Evolutionary conservation across 2,113 vertebrate genomes (phyloP).

Genomic region (Anhinga rufa): DNA sequence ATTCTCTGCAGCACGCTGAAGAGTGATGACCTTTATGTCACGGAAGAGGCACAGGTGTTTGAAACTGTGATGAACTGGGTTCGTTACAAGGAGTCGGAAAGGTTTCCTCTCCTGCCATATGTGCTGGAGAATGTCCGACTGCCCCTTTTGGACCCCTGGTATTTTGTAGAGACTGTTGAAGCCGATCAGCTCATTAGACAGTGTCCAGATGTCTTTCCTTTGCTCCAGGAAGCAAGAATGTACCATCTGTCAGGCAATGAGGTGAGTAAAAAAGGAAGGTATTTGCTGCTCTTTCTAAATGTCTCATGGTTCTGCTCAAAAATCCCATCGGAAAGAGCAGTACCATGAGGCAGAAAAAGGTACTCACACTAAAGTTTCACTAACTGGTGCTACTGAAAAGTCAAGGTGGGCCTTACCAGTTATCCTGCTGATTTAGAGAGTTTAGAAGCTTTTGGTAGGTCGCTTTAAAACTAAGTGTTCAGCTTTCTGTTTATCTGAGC

Average conservation of each 20-base stretch:
- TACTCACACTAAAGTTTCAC: neutral
- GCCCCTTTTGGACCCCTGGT: conserved; percentile 90
- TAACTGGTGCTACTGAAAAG: neutral
- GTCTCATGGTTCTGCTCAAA: neutral
- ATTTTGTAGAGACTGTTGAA: conserved; percentile 93
- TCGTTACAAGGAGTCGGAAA: conserved; percentile 72
- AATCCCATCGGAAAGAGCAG: neutral
- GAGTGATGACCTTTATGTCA: conserved; percentile 86
- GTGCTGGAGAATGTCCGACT: conserved; percentile 84
- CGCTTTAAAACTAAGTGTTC: neutral
- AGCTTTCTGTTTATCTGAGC: neutral
- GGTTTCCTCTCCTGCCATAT: conserved; percentile 71
- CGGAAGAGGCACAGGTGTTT: conserved; percentile 87
- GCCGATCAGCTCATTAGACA: conserved; percentile 83
- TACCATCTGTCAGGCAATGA: conserved; percentile 93
- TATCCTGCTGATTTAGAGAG: neutral
- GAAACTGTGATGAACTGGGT: conserved; percentile 90
- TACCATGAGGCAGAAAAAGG: neutral
- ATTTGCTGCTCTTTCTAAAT: neutral
- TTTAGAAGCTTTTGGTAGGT: neutral
- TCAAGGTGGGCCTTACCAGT: neutral
- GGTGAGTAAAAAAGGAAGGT: conserved; percentile 71
- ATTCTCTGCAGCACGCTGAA: conserved; percentile 80
- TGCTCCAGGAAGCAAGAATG: conserved; percentile 90
- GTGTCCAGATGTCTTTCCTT: conserved; percentile 85